Conservation (phyloP, 1,140 invertebrate species). For the Lamellibrachia luymesi region DNA sequence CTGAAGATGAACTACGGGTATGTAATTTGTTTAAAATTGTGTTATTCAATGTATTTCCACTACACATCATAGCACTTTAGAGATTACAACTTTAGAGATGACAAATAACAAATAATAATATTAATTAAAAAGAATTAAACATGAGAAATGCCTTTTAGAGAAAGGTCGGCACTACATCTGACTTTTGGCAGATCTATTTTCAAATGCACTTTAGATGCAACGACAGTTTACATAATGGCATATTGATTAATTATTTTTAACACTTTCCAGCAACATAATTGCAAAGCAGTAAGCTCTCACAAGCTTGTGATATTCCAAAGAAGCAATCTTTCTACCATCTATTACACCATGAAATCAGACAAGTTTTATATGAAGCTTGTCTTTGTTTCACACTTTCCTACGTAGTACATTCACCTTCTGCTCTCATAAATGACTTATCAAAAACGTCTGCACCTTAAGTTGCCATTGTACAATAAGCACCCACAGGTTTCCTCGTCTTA, state of each 20-base stretch:
- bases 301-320: not conserved
- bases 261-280: not conserved
- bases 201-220: not conserved
- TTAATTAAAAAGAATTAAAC: not conserved
- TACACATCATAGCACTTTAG: too few relatives aligned
- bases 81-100: not conserved
- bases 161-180: not conserved
- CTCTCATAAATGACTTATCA: not conserved
- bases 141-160: not conserved
- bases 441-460: not conserved
- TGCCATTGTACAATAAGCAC: not conserved
- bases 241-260: not conserved
- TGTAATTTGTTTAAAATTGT: too few relatives aligned
- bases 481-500: not conserved
- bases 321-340: too few relatives aligned
- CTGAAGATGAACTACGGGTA: too few relatives aligned
- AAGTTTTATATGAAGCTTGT: not conserved
- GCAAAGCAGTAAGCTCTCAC: not conserved
- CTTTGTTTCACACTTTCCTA: not conserved
- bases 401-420: not conserved
- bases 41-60: too few relatives aligned
- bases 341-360: not conserved
- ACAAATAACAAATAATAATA: not conserved
- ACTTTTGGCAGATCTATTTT: not conserved
- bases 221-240: not conserved